Percentiles rank a stretch among this genome's conserved stretches.
phyloP scores from a whole-genome alignment of 2,113 vertebrate species.

The Pleuronectes platessa region DNA sequence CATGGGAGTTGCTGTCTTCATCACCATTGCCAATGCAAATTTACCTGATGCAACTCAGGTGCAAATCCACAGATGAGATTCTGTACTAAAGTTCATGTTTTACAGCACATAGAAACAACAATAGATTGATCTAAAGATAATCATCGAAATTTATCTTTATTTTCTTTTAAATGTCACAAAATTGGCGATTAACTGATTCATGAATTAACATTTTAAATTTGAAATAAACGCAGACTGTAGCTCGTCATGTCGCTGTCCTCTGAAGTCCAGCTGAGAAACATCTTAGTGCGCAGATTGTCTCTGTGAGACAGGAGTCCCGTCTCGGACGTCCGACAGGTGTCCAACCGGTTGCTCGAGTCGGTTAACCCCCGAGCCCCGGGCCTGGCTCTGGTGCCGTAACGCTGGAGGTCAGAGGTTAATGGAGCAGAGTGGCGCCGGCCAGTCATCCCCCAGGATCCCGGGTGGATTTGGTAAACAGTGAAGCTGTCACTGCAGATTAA shows the following conservation, averaged over 20 bases:
- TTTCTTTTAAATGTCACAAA: too few species aligned
- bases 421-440: slow-evolving; percentile 81
- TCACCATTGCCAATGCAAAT: too few species aligned
- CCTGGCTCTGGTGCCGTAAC: slow-evolving; percentile 71
- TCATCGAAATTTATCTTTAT: too few species aligned
- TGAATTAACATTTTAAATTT: background rate
- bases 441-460: slow-evolving; percentile 80
- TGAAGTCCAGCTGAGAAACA: slow-evolving; percentile 34
- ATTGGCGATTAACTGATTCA: background rate
- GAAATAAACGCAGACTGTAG: background rate
- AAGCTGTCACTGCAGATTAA: slow-evolving; percentile 87
- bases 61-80: too few species aligned
- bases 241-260: background rate
- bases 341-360: slow-evolving; percentile 55
- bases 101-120: too few species aligned
- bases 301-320: slow-evolving; percentile 38
- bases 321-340: slow-evolving; percentile 78
- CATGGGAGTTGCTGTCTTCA: too few species aligned
- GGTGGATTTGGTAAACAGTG: slow-evolving; percentile 86
- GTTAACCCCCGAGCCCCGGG: slow-evolving; percentile 61
- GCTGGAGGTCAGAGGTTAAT: slow-evolving; percentile 84
- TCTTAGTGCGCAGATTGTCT: slow-evolving; percentile 51
- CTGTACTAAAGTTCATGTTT: too few species aligned
- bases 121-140: too few species aligned
- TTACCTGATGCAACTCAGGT: too few species aligned